A percentile compares a stretch with the other conserved stretches of the same genome.
phyloP scores from a whole-genome alignment of 2,113 vertebrate genomes.

The Cynoglossus semilaevis region DNA sequence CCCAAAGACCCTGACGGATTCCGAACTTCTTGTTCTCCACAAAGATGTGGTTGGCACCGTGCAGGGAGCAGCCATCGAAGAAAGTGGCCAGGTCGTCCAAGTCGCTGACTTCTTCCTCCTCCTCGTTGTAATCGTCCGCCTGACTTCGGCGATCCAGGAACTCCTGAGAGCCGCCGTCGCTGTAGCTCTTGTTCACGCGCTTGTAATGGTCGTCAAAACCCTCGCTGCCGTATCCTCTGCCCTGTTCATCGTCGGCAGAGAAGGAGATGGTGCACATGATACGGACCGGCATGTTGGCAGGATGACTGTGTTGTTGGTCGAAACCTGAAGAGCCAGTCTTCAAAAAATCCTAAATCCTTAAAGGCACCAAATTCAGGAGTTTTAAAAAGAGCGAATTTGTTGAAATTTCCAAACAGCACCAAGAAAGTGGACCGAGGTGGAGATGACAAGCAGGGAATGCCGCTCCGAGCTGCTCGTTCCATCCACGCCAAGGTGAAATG shows the following conservation, averaged over 20 bases:
- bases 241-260: slow-evolving; percentile 80
- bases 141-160: slow-evolving; percentile 67
- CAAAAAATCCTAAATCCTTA: slow-evolving; percentile 2
- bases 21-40: slow-evolving; percentile 82
- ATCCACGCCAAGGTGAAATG: slow-evolving; percentile 8
- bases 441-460: slow-evolving; percentile 9
- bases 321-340: neutral
- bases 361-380: too few relatives aligned
- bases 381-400: too few relatives aligned
- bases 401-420: slow-evolving; percentile 8
- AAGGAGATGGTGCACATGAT: slow-evolving; percentile 95
- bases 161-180: slow-evolving; percentile 51
- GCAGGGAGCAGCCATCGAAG: slow-evolving; percentile 84
- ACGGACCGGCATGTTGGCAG: slow-evolving; percentile 84
- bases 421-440: slow-evolving; percentile 22
- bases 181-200: slow-evolving; percentile 56
- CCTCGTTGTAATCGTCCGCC: slow-evolving; percentile 50
- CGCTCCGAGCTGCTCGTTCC: slow-evolving; percentile 2
- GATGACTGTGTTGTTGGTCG: neutral
- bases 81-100: slow-evolving; percentile 81
- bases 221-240: slow-evolving; percentile 43
- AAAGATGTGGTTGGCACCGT: slow-evolving; percentile 89
- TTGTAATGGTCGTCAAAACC: slow-evolving; percentile 74
- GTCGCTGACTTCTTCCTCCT: slow-evolving; percentile 56
- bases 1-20: slow-evolving; percentile 84